Conservation (phyloP, 35 echinoderm and acorn worm genomes). For the Acanthaster planci region DNA sequence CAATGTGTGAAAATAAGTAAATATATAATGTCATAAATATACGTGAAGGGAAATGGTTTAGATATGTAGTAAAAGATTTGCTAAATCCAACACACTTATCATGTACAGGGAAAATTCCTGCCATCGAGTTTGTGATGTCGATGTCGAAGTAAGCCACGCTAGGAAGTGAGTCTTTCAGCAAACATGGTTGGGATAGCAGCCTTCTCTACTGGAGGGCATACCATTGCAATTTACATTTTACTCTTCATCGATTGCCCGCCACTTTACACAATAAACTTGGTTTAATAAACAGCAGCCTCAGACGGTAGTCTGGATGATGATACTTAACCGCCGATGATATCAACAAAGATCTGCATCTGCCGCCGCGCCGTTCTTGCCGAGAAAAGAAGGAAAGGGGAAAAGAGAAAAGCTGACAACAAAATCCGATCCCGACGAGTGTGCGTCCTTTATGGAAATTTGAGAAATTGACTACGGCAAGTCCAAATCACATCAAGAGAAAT, state of each 20-base stretch:
- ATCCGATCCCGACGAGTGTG: not conserved
- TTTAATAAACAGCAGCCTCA: conserved; percentile 8
- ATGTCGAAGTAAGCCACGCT: no score
- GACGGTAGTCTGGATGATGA: not conserved
- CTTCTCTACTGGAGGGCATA: not conserved
- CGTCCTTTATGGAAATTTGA: conserved; percentile 29
- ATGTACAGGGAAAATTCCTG: no score
- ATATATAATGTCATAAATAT: no score
- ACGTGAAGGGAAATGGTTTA: no score
- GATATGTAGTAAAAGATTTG: no score
- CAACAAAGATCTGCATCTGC: not conserved
- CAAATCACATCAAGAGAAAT: conserved; percentile 31
- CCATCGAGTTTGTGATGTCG: no score
- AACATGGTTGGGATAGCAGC: no score
- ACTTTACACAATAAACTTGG: not conserved
- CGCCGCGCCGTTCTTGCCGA: no score
- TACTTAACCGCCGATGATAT: conserved; percentile 7
- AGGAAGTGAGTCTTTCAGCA: no score
- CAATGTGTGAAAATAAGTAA: no score
- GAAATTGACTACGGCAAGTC: conserved; percentile 28
- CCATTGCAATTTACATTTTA: not conserved
- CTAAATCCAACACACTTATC: no score
- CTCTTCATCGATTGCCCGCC: not conserved
- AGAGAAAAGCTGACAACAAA: conserved; percentile 14
- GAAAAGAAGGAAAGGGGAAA: not conserved